Base-by-base conservation (phyloP, 2,113 vertebrate genomes). In the Apus apus region DNA sequence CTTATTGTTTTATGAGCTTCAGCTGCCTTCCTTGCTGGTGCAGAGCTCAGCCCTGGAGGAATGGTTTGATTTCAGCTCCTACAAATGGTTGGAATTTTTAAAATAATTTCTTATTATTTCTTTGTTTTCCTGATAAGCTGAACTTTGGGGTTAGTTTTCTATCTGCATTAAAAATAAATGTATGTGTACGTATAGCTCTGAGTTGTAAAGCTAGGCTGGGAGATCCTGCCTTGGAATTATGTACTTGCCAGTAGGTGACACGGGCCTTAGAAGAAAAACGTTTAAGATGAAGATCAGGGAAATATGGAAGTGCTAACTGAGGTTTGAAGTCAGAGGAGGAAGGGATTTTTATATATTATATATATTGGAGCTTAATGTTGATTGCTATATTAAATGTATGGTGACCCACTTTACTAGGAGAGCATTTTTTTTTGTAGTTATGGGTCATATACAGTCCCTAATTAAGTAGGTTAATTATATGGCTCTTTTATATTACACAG, bases 1-100 rank as follows among this genome's bases (percentile, higher is more conserved):
- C 95, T 97, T 95, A 97, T n/a, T 81, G 30, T 94, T 97, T 98
- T 96, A 97, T 97, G 97, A 98, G 95, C 97, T 97, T 97, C 87
- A 84, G 75, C 96, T 97, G 90, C 82, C 48, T 72, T 92, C 89
- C 90, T 93, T 96, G 95, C 90, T 92, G 92, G 86, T 93, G 95
- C 48, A 71, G 87, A 91, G 93, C 96, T 92, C 94, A 95, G 30
- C n/a, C 94, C 64, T 53, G 79, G 71, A 97, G 95, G 89, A 94
- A 94, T 83, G 91, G 78, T 92, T 97, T 96, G 96, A 96, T 97
- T 97, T 97, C 85, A 94, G 93, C 95, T 95, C 74, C 80, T 78
- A 76, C 86, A 88, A 93, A 97, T 96, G 86, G 77, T 62, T 96
- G 94, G 76, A 61, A 66, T 90, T 97, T 70, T 70, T 38, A 19